A percentile compares a stretch with the other conserved stretches of the same genome.
These are phyloP conservation scores for Ochotona curzoniae DNA, from an alignment of 2,113 vertebrate genomes.

Conservation along the genomic window DNA sequence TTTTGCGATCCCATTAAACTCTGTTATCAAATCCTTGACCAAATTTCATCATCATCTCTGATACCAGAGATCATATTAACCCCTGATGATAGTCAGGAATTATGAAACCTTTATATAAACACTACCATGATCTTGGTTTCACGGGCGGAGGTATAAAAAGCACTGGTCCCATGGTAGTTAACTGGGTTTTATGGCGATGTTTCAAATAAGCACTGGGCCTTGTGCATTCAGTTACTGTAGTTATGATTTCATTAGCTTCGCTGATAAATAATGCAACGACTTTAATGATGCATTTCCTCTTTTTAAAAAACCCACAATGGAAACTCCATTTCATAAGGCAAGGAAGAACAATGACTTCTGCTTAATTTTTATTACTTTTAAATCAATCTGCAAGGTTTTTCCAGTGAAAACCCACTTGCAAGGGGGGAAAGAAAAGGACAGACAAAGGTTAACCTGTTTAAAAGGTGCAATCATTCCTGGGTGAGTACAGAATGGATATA, in stretches of 20 bases:
- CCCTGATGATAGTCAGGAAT: background rate
- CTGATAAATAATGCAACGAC: conserved; percentile 85
- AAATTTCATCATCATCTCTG: background rate
- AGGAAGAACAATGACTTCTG: conserved; percentile 54
- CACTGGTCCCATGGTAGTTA: conserved; percentile 39
- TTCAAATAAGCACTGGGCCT: conserved; percentile 60
- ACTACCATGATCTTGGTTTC: conserved; percentile 13
- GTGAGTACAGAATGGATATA: conserved; percentile 51
- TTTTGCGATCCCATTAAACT: background rate
- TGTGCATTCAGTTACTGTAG: conserved; percentile 63
- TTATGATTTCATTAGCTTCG: conserved; percentile 83
- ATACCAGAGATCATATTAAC: background rate
- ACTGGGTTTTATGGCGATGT: conserved; percentile 68
- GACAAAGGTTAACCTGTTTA: conserved; percentile 54
- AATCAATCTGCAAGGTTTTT: conserved; percentile 61
- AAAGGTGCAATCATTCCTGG: conserved; percentile 57
- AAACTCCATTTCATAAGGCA: conserved; percentile 70
- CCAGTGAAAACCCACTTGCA: conserved; percentile 61
- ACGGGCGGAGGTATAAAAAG: conserved; percentile 13
- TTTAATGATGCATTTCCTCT: conserved; percentile 80
- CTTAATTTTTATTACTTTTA: conserved; percentile 80
- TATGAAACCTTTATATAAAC: conserved; percentile 35
- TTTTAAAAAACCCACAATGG: conserved; percentile 56
- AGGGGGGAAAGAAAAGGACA: background rate
- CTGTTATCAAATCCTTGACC: background rate